phyloP scores from a whole-genome alignment of 2,888 invertebrate genomes.

The Subacronicta megacephala region DNA sequence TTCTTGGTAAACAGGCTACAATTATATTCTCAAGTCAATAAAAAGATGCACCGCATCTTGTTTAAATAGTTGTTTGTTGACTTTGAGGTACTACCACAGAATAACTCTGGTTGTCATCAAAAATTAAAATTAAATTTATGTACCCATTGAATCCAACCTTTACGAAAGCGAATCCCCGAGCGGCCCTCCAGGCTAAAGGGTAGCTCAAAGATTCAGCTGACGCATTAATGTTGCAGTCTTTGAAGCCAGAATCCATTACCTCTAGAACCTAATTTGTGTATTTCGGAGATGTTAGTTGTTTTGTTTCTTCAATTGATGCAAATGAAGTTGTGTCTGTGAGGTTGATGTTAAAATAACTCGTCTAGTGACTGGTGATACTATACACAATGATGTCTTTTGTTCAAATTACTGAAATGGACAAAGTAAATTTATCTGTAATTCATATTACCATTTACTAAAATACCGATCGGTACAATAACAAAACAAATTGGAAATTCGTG shows the following conservation, averaged over 20 bases:
- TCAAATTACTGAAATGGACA: neutral
- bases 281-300: slow-evolving; percentile 4
- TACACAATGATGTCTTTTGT: slow-evolving; percentile 10
- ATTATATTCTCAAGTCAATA: no score
- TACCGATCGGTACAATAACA: slow-evolving; percentile 12
- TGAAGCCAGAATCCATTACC: slow-evolving; percentile 18
- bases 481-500: slow-evolving; percentile 4
- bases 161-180: slow-evolving; percentile 9
- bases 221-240: slow-evolving; percentile 34
- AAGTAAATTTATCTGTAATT: slow-evolving; percentile 21
- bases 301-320: neutral
- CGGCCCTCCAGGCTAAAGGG: slow-evolving; percentile 12
- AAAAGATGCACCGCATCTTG: neutral
- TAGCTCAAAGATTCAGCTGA: slow-evolving; percentile 19
- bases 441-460: slow-evolving; percentile 9
- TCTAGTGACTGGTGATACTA: slow-evolving; percentile 12
- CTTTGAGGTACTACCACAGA: neutral
- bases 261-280: slow-evolving; percentile 7
- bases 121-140: slow-evolving; percentile 26
- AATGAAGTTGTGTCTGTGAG: neutral
- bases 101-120: slow-evolving; percentile 2
- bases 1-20: no score
- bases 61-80: neutral
- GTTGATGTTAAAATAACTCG: slow-evolving; percentile 1
- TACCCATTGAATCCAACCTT: slow-evolving; percentile 16